phyloP scores from a whole-genome alignment of 2,888 invertebrate genomes.

The Saturnia pavonia region DNA sequence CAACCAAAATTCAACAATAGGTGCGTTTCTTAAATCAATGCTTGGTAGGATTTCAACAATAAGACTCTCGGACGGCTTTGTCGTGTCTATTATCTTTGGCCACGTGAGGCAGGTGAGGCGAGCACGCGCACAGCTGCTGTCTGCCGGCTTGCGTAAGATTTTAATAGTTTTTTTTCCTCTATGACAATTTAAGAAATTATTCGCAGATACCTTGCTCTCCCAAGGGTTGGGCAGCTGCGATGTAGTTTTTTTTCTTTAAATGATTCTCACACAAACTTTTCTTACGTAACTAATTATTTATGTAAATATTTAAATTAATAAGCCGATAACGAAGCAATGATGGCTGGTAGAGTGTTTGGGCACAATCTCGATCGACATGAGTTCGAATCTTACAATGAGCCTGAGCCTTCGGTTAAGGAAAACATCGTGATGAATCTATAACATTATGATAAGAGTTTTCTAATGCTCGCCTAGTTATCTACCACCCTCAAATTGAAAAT shows the following conservation, averaged over 20 bases:
- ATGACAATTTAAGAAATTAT: conserved; percentile 75
- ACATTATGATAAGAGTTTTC: too few species aligned
- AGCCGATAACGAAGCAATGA: too few species aligned
- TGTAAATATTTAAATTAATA: neutral
- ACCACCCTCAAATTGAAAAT: too few species aligned
- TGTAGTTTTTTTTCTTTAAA: conserved; percentile 31
- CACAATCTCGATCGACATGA: too few species aligned
- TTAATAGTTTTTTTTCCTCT: conserved; percentile 66
- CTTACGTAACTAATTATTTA: neutral
- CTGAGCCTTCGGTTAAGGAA: too few species aligned
- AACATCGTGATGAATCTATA: too few species aligned
- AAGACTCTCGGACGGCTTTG: conserved; percentile 60
- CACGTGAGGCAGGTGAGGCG: conserved; percentile 77
- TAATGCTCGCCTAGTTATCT: too few species aligned
- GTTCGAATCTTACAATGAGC: too few species aligned
- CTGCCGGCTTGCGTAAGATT: conserved; percentile 77
- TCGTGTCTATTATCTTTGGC: conserved; percentile 63
- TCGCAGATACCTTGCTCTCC: conserved; percentile 55
- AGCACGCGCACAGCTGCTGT: conserved; percentile 77
- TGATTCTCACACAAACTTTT: neutral
- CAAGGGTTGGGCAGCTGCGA: conserved; percentile 53
- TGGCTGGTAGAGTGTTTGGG: too few species aligned
- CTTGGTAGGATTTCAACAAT: conserved; percentile 57
- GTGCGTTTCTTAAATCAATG: conserved; percentile 68
- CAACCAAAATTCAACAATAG: conserved; percentile 39